Base-by-base conservation (phyloP, 1,140 invertebrate species). In the Brachystomella parvula region DNA sequence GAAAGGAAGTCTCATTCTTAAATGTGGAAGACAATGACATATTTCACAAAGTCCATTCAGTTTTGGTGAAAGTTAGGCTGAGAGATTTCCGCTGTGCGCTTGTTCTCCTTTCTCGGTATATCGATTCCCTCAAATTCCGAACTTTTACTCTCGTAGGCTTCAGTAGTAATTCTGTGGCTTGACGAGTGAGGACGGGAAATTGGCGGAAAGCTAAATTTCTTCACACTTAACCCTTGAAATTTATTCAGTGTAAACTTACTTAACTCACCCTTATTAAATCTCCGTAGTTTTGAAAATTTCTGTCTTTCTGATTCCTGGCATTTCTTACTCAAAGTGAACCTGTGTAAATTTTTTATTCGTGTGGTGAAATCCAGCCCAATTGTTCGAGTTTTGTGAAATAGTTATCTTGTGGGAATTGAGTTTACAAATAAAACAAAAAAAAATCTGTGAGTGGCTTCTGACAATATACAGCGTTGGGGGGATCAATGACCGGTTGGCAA, bases 31-130 rank as follows among this genome's bases (percentile, higher is more conserved):
- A n/a, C n/a, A n/a, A n/a, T n/a, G n/a, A n/a, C n/a, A n/a, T n/a
- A n/a, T n/a, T n/a, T n/a, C n/a, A n/a, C n/a, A n/a, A n/a, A 17
- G 15, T 53, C 21, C 49, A 53, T 53, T 53, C 49, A 53, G 49
- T 24, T 53, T 53, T 53, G 49, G 9, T 19, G 49, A 53, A 53
- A 53, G 49, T 24, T 6, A 53, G 24, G 49, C 24, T 53, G 49
- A 53, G 12, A 24, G 49, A 9, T 39, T 19, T 12, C 15, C 24
- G 21, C 15, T 53, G 49, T 53, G 49, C 49, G 49, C 49, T 53
- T 53, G 49, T 53, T 53, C 49, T 26, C 24, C 12, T 53, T 53
- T 53, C n/a, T 53, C 49, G n/a, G 6, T 53, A 53, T 53, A 53
- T 53, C 49, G 49, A 53, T 53, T 53, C 49, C 49, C 49, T 53